Evolutionary conservation across 2,888 invertebrate genomes (phyloP).

Genomic region (Hirtodrosophila alboralis): DNA sequence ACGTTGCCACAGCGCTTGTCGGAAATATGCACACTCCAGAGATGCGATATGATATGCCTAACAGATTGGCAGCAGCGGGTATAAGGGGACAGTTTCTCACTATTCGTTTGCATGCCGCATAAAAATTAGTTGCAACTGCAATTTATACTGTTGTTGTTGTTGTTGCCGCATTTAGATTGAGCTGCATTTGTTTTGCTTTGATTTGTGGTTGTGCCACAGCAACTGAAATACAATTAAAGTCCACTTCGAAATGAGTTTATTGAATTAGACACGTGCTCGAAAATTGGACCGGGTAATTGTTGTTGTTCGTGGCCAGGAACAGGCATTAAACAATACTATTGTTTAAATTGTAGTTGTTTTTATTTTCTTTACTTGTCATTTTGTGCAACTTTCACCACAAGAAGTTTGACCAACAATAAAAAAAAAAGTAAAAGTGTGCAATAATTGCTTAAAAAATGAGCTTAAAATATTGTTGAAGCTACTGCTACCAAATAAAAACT

Average conservation of each 20-base stretch:
- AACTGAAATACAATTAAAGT: conserved; percentile 64
- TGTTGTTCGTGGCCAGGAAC: conserved; percentile 26
- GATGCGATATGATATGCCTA: conserved; percentile 76
- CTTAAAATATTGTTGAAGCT: no score
- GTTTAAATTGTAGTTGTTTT: conserved; percentile 13
- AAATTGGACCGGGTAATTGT: conserved; percentile 53
- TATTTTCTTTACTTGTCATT: conserved; percentile 7
- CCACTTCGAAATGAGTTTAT: conserved; percentile 58
- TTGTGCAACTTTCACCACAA: conserved; percentile 44
- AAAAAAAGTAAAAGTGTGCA: conserved; percentile 32
- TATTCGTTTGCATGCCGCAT: conserved; percentile 72
- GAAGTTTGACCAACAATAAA: conserved; percentile 16
- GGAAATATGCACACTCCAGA: conserved; percentile 69
- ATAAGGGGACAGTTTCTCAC: conserved; percentile 9
- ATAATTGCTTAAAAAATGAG: background rate
- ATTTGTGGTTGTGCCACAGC: conserved; percentile 46
- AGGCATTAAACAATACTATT: conserved; percentile 27
- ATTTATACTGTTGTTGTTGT: conserved; percentile 45
- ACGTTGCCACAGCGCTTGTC: conserved; percentile 60
- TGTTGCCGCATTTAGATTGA: conserved; percentile 41
- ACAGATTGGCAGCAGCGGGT: conserved; percentile 12
- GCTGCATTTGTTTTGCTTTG: conserved; percentile 54
- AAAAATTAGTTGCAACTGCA: conserved; percentile 76
- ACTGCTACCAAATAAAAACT: no score
- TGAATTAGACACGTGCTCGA: conserved; percentile 75